Conservation (phyloP, 2,797 vertebrate species). For the Dromococcyx pavoninus region DNA sequence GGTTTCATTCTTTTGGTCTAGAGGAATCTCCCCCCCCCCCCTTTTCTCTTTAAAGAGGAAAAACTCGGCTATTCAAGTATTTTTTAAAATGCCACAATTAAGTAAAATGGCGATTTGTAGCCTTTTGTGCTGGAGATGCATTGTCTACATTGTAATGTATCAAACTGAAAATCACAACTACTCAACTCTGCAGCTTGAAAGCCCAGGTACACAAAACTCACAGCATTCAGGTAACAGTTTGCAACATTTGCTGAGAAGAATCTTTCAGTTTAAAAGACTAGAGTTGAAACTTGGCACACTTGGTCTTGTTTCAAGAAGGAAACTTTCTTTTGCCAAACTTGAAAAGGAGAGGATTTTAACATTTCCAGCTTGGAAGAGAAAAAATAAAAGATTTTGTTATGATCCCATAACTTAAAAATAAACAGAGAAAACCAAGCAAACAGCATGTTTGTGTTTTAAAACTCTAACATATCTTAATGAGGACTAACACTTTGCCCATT, state of each 20-base stretch:
- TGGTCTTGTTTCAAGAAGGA: background rate
- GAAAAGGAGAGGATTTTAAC: background rate
- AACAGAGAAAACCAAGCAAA: background rate
- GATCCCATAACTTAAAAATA: background rate
- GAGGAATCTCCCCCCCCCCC: background rate
- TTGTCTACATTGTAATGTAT: background rate
- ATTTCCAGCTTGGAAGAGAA: background rate
- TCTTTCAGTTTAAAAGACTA: background rate
- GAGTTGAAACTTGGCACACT: background rate
- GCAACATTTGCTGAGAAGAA: background rate
- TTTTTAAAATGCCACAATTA: background rate
- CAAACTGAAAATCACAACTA: background rate
- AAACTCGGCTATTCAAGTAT: background rate
- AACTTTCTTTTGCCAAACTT: conserved; percentile 9
- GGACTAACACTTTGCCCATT: conserved; percentile 12
- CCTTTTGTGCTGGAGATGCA: background rate
- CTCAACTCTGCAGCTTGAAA: background rate
- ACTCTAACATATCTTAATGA: background rate
- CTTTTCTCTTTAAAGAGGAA: background rate
- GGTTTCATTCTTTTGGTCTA: background rate
- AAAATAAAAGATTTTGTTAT: background rate
- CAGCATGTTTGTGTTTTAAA: background rate
- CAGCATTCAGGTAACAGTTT: background rate
- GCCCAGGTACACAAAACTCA: background rate
- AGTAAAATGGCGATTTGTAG: background rate